These are phyloP conservation scores for Chorisops tibialis DNA, from an alignment of 2,888 invertebrate genomes.

Conservation along the genomic window DNA sequence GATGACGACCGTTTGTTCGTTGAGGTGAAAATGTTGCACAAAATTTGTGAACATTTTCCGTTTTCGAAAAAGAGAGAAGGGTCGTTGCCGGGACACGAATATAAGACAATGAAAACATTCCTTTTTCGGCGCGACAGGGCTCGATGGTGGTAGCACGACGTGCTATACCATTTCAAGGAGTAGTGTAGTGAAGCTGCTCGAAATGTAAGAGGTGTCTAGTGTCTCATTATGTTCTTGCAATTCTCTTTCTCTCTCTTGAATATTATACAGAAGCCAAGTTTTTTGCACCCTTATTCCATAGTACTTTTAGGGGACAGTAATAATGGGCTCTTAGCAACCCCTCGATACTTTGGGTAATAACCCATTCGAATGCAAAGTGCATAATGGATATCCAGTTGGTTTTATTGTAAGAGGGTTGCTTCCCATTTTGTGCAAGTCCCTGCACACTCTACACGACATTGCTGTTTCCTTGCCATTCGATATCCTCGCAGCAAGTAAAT, in stretches of 20 bases:
- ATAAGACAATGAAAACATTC: too few species aligned
- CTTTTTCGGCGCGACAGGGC: too few species aligned
- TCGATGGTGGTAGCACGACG: too few species aligned
- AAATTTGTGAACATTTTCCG: not conserved
- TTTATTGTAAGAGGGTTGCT: not conserved
- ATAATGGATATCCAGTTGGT: constrained; percentile 16
- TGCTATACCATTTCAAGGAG: too few species aligned
- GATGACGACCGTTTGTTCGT: constrained; percentile 14
- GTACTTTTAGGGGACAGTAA: constrained; percentile 19
- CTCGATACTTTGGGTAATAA: constrained; percentile 18
- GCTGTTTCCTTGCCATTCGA: not conserved
- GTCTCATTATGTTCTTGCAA: too few species aligned
- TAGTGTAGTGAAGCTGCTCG: too few species aligned
- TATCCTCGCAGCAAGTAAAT: not conserved
- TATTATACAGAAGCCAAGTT: too few species aligned
- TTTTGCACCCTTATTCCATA: too few species aligned
- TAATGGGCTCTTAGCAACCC: constrained; percentile 21
- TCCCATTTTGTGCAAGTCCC: not conserved
- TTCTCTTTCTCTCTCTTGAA: too few species aligned
- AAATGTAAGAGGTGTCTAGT: too few species aligned
- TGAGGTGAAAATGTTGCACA: constrained; percentile 15
- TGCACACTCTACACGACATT: not conserved
- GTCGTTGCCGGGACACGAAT: too few species aligned
- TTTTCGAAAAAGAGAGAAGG: not conserved
- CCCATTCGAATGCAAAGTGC: constrained; percentile 21